Conservation (phyloP, 2,888 invertebrate species). For the Andrena camellia region DNA sequence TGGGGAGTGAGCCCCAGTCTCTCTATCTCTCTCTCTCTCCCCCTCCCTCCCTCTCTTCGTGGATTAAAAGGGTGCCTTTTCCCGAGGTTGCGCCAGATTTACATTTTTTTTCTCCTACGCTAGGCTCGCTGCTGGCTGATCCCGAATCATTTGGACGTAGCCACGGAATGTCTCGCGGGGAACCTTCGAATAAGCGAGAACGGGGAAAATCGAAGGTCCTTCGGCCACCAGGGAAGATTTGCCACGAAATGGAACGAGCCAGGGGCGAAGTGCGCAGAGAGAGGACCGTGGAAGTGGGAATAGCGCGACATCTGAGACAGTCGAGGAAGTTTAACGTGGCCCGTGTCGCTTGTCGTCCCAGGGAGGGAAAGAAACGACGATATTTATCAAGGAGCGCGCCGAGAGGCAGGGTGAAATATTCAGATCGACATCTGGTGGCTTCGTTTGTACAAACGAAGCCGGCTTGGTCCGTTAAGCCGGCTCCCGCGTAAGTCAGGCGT, state of each 20-base stretch:
- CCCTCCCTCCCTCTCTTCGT: constrained; percentile 41
- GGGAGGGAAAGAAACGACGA: not conserved
- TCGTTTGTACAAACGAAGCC: constrained; percentile 81
- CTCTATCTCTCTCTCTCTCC: constrained; percentile 31
- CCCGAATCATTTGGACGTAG: constrained; percentile 41
- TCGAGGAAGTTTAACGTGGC: not conserved
- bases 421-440: constrained; percentile 83
- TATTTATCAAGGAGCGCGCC: constrained; percentile 75
- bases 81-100: constrained; percentile 67
- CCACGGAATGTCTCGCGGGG: constrained; percentile 22
- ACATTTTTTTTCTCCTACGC: constrained; percentile 57
- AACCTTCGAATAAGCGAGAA: constrained; percentile 22
- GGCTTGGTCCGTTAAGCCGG: constrained; percentile 83
- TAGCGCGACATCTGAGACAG: not conserved
- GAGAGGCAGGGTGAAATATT: constrained; percentile 80
- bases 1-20: constrained; percentile 47
- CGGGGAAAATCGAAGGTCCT: constrained; percentile 3
- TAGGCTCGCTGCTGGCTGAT: constrained; percentile 16
- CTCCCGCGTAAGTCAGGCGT: constrained; percentile 84
- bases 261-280: too few relatives aligned
- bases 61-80: constrained; percentile 76
- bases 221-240: not conserved
- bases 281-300: not conserved
- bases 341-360: not conserved
- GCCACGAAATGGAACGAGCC: not conserved